Evolutionary conservation across 2,797 vertebrate species (phyloP), one percentile per base, ranked within the genome.

Genomic region (Enteromius argenteus): DNA sequence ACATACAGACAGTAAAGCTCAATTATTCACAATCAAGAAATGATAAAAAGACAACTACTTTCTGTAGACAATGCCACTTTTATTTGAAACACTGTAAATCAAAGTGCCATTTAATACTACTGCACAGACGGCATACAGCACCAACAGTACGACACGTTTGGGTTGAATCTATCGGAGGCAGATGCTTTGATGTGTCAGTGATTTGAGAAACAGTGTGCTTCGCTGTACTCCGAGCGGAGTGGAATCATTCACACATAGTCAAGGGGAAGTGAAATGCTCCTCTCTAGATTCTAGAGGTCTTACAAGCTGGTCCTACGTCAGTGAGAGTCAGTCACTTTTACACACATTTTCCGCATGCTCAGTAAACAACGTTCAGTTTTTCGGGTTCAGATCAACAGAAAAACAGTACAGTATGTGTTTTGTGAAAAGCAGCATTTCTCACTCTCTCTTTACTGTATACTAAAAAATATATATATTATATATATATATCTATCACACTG

Each of bases 361-460:
- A n/a, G 58, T 81, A 69, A 67, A 83, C 60, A 83, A 15, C 10
- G 35, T 19, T 35, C 83, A 69, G 32, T 39, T 37, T 76, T 76
- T 76, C 15, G 6, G 6, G 14, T 39, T 35, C 53, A 42, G 23
- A 64, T 64, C 23, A 60, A 58, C 74, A 56, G 30, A 84, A 60
- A 30, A 76, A 78, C 23, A 44, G 56, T 77, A 88, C 84, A 88
- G 86, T 88, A 69, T 85, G 80, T 79, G 79, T 71, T 67, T 85
- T 39, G 53, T 80, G 76, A 87, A 68, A 86, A 90, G 84, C 85
- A 91, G 84, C 81, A 83, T 71, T 82, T 72, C 60, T 85, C 62
- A 73, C 78, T 66, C 53, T 82, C 68, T 76, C 51, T 86, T 46
- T 44, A 87, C 85, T 87, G 86, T 86, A 80, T 46, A 46, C 13